These are phyloP conservation scores for Chouioia cunea DNA, from an alignment of 2,888 invertebrate genomes.

Conservation along the genomic window DNA sequence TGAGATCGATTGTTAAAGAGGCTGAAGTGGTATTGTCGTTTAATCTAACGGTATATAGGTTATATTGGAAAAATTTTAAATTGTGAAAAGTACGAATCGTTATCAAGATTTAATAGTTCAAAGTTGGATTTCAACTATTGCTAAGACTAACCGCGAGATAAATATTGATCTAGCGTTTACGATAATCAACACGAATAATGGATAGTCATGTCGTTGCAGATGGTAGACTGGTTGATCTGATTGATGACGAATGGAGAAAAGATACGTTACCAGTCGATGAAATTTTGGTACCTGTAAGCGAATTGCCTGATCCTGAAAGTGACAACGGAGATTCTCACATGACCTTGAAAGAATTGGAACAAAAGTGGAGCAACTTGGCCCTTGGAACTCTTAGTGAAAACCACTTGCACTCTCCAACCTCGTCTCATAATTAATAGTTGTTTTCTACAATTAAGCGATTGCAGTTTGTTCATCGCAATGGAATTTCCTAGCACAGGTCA, in stretches of 20 bases:
- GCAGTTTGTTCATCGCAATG: conserved; percentile 67
- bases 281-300: conserved; percentile 85
- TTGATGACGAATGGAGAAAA: conserved; percentile 90
- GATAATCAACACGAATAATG: conserved; percentile 68
- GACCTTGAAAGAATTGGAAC: conserved; percentile 89
- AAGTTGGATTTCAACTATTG: too few species aligned
- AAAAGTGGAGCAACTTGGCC: conserved; percentile 74
- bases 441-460: neutral
- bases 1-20: too few species aligned
- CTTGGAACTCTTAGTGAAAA: conserved; percentile 71
- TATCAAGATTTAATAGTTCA: too few species aligned
- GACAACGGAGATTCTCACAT: conserved; percentile 93
- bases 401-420: conserved; percentile 68
- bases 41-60: too few species aligned
- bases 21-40: too few species aligned
- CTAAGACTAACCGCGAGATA: too few species aligned
- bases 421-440: conserved; percentile 59
- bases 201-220: conserved; percentile 83
- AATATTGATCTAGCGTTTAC: too few species aligned
- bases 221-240: conserved; percentile 82
- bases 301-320: conserved; percentile 92
- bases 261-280: conserved; percentile 88
- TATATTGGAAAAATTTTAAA: too few species aligned
- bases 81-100: too few species aligned
- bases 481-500: conserved; percentile 82